A percentile compares a stretch with the other conserved stretches of the same genome.
Evolutionary conservation across 2,888 invertebrate genomes (phyloP).

Genomic region (Drosophila meridiana): DNA sequence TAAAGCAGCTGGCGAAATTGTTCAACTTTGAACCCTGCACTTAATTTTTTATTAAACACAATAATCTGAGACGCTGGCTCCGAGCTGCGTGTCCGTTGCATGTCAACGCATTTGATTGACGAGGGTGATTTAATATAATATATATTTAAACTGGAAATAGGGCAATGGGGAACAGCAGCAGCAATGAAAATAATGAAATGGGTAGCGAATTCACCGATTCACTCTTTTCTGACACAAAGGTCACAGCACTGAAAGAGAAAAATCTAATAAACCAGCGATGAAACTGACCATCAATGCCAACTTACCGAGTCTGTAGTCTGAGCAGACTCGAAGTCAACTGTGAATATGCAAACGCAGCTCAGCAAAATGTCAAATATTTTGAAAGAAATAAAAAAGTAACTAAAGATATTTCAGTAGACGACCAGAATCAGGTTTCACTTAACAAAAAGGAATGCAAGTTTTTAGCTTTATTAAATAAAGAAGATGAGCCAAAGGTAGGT

Average conservation of each 20-base stretch:
- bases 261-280: constrained; percentile 3
- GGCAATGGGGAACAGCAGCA: not conserved
- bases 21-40: constrained; percentile 73
- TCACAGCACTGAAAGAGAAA: constrained; percentile 17
- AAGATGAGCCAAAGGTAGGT: not conserved
- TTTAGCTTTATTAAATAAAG: constrained; percentile 1
- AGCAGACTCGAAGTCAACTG: not conserved
- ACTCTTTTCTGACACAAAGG: constrained; percentile 8
- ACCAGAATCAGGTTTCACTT: not conserved
- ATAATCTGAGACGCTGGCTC: constrained; percentile 56
- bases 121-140: constrained; percentile 75
- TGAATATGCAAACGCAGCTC: not conserved
- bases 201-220: constrained; percentile 26
- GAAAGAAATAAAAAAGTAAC: not conserved
- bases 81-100: constrained; percentile 41
- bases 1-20: constrained; percentile 64
- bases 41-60: constrained; percentile 73
- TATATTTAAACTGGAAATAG: constrained; percentile 43
- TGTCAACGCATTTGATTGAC: constrained; percentile 80
- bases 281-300: constrained; percentile 11
- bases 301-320: not conserved
- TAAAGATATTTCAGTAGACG: no score
- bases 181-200: constrained; percentile 27
- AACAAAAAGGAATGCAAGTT: not conserved
- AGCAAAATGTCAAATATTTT: not conserved